These are phyloP conservation scores for Eurosta solidaginis DNA, from an alignment of 1,140 invertebrate species.

Conservation along the genomic window DNA sequence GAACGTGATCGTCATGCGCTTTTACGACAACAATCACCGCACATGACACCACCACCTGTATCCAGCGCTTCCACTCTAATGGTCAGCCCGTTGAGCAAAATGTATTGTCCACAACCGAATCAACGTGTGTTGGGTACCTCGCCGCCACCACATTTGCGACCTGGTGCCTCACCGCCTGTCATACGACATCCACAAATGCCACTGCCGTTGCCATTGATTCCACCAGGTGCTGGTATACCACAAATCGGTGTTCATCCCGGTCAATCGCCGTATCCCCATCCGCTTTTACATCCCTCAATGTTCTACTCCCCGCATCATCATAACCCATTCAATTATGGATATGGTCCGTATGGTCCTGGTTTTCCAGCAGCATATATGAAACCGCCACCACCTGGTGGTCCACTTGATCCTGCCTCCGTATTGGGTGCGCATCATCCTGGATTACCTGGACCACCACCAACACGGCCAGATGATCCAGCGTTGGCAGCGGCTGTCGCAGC, in stretches of 20 bases:
- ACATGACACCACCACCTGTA: constrained; percentile 59
- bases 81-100: constrained; percentile 58
- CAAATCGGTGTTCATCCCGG: constrained; percentile 58
- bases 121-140: constrained; percentile 57
- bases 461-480: constrained; percentile 48
- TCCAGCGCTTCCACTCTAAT: constrained; percentile 59
- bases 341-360: constrained; percentile 56
- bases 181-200: constrained; percentile 60
- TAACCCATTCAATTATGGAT: constrained; percentile 58
- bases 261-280: constrained; percentile 58
- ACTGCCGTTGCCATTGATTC: constrained; percentile 54
- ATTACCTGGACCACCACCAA: constrained; percentile 43
- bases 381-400: constrained; percentile 51
- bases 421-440: constrained; percentile 54
- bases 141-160: constrained; percentile 57
- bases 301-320: constrained; percentile 58
- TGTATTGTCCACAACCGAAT: constrained; percentile 55
- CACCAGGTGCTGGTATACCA: constrained; percentile 51
- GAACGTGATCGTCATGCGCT: constrained; percentile 58
- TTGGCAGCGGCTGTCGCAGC: constrained; percentile 45
- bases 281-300: constrained; percentile 57
- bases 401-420: constrained; percentile 51
- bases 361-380: constrained; percentile 56
- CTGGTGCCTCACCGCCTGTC: constrained; percentile 58
- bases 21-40: constrained; percentile 58